Evolutionary conservation across 2,888 invertebrate genomes (phyloP).

Genomic region (Agrochola circellaris): DNA sequence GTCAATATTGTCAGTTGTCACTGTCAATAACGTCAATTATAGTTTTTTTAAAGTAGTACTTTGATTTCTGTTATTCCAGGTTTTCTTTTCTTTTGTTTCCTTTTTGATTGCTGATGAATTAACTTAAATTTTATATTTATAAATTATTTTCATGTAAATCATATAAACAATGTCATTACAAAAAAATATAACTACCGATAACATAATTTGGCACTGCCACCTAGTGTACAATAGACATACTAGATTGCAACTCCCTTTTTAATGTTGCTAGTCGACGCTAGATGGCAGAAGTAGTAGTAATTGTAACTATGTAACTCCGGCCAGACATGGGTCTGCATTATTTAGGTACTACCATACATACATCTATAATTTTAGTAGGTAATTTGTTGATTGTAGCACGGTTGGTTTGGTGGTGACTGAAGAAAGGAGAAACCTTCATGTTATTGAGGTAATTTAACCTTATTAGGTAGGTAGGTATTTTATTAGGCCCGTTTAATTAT

Average conservation of each 20-base stretch:
- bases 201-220: conserved; percentile 3
- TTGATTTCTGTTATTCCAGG: background rate
- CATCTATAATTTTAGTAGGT: background rate
- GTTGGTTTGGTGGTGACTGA: background rate
- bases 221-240: conserved; percentile 9
- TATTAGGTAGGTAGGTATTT: background rate
- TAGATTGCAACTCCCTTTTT: background rate
- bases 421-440: background rate
- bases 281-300: conserved; percentile 21
- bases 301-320: background rate
- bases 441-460: background rate
- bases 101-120: background rate
- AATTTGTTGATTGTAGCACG: background rate
- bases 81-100: background rate
- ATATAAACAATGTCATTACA: background rate
- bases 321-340: background rate
- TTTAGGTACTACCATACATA: background rate
- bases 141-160: background rate
- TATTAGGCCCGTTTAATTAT: background rate
- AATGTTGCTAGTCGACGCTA: conserved; percentile 34
- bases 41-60: background rate
- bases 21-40: background rate
- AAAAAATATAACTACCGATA: background rate
- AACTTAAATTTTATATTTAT: no score
- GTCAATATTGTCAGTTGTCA: background rate